These are phyloP conservation scores for Disparrhopalites patrizii DNA, from an alignment of 2,888 invertebrate genomes.

Conservation along the genomic window DNA sequence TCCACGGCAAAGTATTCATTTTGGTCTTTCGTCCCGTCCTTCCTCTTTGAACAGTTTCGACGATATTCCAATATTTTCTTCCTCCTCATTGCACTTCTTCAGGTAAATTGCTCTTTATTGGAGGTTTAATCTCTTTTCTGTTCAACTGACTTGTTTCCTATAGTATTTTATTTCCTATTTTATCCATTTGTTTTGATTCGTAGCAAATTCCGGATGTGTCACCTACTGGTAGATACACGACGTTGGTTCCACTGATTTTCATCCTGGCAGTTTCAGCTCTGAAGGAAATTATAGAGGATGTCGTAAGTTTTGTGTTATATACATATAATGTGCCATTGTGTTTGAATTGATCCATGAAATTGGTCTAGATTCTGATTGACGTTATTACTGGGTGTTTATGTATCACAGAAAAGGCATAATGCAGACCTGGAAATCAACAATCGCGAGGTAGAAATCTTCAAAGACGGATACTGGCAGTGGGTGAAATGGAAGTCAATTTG, in stretches of 20 bases:
- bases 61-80: slow-evolving; percentile 99
- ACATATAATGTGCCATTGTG: too few species aligned
- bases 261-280: slow-evolving; percentile 94
- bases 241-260: slow-evolving; percentile 93
- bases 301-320: slow-evolving; percentile 78
- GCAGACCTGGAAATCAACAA: slow-evolving; percentile 96
- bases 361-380: background rate
- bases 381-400: too few species aligned
- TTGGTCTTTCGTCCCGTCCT: slow-evolving; percentile 85
- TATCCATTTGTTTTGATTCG: slow-evolving; percentile 19
- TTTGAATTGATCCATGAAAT: slow-evolving; percentile 10
- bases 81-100: slow-evolving; percentile 96
- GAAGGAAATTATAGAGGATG: slow-evolving; percentile 98
- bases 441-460: slow-evolving; percentile 76
- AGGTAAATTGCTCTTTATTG: background rate
- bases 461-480: slow-evolving; percentile 72
- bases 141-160: background rate
- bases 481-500: slow-evolving; percentile 78
- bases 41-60: slow-evolving; percentile 98
- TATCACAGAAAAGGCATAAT: slow-evolving; percentile 86
- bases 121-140: background rate
- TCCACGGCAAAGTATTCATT: slow-evolving; percentile 94
- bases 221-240: slow-evolving; percentile 97
- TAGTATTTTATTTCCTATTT: too few species aligned
- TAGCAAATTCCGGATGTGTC: slow-evolving; percentile 99